These are phyloP conservation scores for Salticus scenicus DNA, from an alignment of 2,888 invertebrate genomes.

Conservation along the genomic window DNA sequence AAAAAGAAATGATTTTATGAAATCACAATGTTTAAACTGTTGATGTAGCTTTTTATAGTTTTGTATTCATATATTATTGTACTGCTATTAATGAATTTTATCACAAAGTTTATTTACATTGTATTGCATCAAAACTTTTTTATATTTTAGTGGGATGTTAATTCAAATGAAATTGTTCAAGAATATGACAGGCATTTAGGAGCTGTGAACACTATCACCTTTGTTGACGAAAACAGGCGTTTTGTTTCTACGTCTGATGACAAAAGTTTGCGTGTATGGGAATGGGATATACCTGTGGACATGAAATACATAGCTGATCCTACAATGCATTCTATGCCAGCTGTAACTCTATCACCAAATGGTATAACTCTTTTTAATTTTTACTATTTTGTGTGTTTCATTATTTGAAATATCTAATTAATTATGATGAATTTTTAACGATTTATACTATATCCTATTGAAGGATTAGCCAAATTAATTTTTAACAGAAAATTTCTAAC, in stretches of 20 bases:
- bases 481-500: background rate
- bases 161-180: conserved; percentile 95
- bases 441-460: too few relatives aligned
- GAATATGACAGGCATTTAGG: conserved; percentile 99
- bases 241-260: conserved; percentile 99
- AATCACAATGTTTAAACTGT: too few relatives aligned
- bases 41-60: too few relatives aligned
- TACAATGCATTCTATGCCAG: conserved; percentile 99
- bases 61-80: too few relatives aligned
- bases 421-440: too few relatives aligned
- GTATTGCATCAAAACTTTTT: too few relatives aligned
- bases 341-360: conserved; percentile 95
- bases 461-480: background rate
- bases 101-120: too few relatives aligned
- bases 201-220: conserved; percentile 98
- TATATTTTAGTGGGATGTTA: conserved; percentile 89
- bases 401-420: too few relatives aligned
- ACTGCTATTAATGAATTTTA: too few relatives aligned
- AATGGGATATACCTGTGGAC: conserved; percentile 86
- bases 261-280: conserved; percentile 98
- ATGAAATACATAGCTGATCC: conserved; percentile 99
- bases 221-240: conserved; percentile 97
- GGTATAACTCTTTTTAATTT: conserved; percentile 77
- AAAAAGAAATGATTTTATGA: too few relatives aligned
- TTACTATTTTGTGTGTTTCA: background rate